Conservation (phyloP, 2,888 invertebrate genomes). For the Elegia similella region DNA sequence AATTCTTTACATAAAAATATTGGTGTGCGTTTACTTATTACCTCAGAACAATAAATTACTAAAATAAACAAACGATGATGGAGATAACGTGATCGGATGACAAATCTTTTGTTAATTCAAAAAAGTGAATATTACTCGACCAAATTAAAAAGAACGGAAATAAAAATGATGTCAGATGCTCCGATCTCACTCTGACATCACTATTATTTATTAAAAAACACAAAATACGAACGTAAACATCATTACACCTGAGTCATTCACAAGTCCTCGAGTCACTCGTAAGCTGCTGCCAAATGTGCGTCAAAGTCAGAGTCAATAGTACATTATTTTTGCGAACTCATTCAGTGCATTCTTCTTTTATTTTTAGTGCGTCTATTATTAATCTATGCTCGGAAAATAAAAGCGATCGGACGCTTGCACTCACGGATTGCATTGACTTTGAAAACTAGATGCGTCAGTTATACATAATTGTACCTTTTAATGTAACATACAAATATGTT, state of each 20-base stretch:
- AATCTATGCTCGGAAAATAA: conserved; percentile 43
- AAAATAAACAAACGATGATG: too few relatives aligned
- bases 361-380: conserved; percentile 44
- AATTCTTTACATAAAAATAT: too few relatives aligned
- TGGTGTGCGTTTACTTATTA: too few relatives aligned
- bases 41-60: too few relatives aligned
- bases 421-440: conserved; percentile 25
- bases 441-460: neutral
- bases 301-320: conserved; percentile 16
- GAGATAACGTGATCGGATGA: too few relatives aligned
- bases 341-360: conserved; percentile 35
- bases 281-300: conserved; percentile 22
- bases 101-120: neutral
- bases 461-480: neutral
- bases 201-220: neutral
- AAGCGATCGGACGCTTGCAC: conserved; percentile 32
- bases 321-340: conserved; percentile 20
- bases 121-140: neutral
- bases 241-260: conserved; percentile 4
- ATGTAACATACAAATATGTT: neutral
- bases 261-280: conserved; percentile 7
- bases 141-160: neutral
- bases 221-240: neutral
- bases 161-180: neutral
- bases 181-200: neutral